These are phyloP conservation scores for Drosophila lacteicornis DNA, from an alignment of 1,140 invertebrate genomes.

Conservation along the genomic window DNA sequence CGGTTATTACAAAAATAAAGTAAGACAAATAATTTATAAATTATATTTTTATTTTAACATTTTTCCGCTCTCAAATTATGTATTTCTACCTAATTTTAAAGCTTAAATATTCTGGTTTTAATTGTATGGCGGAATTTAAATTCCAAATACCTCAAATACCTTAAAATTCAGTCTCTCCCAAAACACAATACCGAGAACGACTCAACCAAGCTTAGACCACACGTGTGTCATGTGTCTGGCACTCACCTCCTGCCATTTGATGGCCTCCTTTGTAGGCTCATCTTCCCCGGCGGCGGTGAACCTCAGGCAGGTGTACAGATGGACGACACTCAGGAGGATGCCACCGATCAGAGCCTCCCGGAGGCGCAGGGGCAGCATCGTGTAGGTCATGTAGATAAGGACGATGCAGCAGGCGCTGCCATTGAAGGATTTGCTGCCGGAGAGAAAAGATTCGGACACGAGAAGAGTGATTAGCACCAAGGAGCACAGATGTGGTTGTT, in stretches of 20 bases:
- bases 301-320: slow-evolving; percentile 86
- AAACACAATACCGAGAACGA: not conserved
- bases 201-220: slow-evolving; percentile 8
- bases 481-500: slow-evolving; percentile 26
- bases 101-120: not conserved
- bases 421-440: slow-evolving; percentile 80
- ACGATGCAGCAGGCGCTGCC: slow-evolving; percentile 86
- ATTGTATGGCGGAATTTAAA: not conserved
- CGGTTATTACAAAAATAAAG: not conserved
- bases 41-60: too few relatives aligned
- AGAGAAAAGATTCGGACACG: slow-evolving; percentile 26
- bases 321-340: slow-evolving; percentile 88
- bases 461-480: slow-evolving; percentile 20
- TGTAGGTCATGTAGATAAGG: slow-evolving; percentile 95
- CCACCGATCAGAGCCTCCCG: slow-evolving; percentile 92
- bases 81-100: not conserved
- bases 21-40: not conserved
- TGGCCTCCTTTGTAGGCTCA: slow-evolving; percentile 8
- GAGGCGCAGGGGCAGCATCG: slow-evolving; percentile 93
- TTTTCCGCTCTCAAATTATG: too few relatives aligned
- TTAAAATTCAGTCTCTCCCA: not conserved
- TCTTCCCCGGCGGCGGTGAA: slow-evolving; percentile 29
- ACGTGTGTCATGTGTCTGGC: slow-evolving; percentile 22
- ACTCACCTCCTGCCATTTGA: slow-evolving; percentile 79
- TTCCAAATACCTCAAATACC: not conserved